A percentile compares a stretch with the other conserved stretches of the same genome.
Conservation (phyloP, 1,140 invertebrate genomes). For the Sycobia sp. region DNA sequence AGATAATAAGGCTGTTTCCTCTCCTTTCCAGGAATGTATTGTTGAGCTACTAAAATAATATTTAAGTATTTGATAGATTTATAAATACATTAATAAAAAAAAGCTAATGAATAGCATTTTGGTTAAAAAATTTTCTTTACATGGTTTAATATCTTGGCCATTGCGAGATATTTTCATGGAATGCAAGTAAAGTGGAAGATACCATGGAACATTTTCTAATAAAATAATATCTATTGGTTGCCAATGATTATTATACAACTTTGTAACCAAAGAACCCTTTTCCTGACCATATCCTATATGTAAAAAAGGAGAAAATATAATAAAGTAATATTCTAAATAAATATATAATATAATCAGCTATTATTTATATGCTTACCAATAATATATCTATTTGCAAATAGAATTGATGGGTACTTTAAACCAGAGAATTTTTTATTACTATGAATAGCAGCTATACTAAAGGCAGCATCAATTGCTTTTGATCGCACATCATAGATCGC, state of each 20-base stretch:
- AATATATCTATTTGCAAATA: conserved; percentile 82
- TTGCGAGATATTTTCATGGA: conserved; percentile 76
- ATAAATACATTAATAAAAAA: conserved; percentile 26
- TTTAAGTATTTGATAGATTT: neutral
- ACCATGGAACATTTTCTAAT: conserved; percentile 91
- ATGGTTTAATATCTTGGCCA: conserved; percentile 65
- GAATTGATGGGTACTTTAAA: conserved; percentile 69
- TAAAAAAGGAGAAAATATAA: neutral
- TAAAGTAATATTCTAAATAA: neutral
- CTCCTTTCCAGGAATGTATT: conserved; percentile 83
- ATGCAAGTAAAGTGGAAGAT: conserved; percentile 89
- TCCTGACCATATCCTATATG: conserved; percentile 75
- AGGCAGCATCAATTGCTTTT: conserved; percentile 60
- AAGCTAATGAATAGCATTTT: conserved; percentile 4
- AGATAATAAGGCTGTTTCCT: conserved; percentile 84
- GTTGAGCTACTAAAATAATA: conserved; percentile 58
- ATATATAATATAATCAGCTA: neutral
- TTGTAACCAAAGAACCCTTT: conserved; percentile 82
- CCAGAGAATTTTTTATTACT: conserved; percentile 54
- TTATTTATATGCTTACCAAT: conserved; percentile 66
- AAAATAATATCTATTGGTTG: conserved; percentile 71
- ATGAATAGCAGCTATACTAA: conserved; percentile 72
- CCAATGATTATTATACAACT: conserved; percentile 79
- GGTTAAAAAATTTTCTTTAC: conserved; percentile 52
- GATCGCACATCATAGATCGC: conserved; percentile 72